Base-by-base conservation (phyloP, 2,888 invertebrate species). In the Lithophane socia region DNA sequence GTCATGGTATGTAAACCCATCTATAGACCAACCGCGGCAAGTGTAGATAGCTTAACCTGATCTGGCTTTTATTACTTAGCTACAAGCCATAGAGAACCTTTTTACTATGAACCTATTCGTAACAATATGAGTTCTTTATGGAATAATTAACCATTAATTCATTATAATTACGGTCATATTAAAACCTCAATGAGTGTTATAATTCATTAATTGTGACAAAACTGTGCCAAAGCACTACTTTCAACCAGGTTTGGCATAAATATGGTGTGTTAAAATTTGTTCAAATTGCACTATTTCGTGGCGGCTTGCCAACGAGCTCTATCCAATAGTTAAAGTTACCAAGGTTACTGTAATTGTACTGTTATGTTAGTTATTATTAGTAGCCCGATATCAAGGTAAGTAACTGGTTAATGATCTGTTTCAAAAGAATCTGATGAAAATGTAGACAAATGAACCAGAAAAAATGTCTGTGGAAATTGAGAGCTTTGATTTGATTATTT, bases 251-350 rank as follows among this genome's bases (percentile, higher is more conserved):
- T 75, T 83, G 85, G 83, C 82, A 82, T 84, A 82, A 84, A 78
- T 84, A 82, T 75, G 74, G 85, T 72, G 85, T 84, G 83, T 77
- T 81, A 82, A 72, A 83, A 78, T 78, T 81, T 84, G 82, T 84
- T 82, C 66, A 75, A 84, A 84, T 84, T 78, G 74, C 73, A 75
- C 66, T 82, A 82, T 84, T 82, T 70, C 60, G 60, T 84, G 83
- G 83, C 72, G 60, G 61, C 37, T 24, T 73, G 83, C 85, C 83
- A 84, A 52, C 21, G 24, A 73, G 64, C 64, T 77, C 18, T n/a
- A 47, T 70, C 49, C 60, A 63, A 58, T 77, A 80, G 61, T 58
- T 83, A 61, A 44, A 81, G 42, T 44, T 70, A 60, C 66, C 61
- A 80, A 76, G 76, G 70, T 73, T 71, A 73, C 47, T 70, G 61